Evolutionary conservation across 2,113 vertebrate genomes (phyloP), one percentile per base, ranked within the genome.

Genomic region (Otis tarda): DNA sequence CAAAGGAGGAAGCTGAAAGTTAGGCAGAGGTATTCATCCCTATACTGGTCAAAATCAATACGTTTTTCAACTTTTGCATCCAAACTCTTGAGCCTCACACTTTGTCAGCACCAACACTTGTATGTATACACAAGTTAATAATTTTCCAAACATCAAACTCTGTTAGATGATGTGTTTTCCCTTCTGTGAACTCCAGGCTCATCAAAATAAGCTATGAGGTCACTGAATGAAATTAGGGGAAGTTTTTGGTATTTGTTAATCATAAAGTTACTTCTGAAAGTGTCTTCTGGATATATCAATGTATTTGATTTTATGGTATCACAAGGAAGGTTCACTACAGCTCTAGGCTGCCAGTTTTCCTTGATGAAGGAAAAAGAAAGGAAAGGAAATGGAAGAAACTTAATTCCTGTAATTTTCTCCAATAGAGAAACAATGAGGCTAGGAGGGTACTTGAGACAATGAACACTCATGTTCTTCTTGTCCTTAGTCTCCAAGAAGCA

Each of bases 81-180:
- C 9, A 45, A 71, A 52, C 16, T 21, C 7, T n/a, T 75, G 33
- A 82, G 35, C 14, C 16, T 82, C 39, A 22, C 0, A 0, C 20
- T 83, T 24, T 60, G n/a, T 0, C 0, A 61, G 18, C 45, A 17
- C 28, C 50, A 73, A 52, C 52, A 52, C 11, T 11, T 20, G 21
- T 27, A n/a, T 3, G 17, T 41, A 41, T 41, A 41, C 17, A 69
- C 27, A 57, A 37, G 15, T 11, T 20, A 69, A 83, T 55, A 31
- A 52, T 45, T 86, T 93, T 41, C 27, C 49, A 83, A 96, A 85
- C n/a, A 52, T 4, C 47, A 53, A 30, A 70, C 30, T 31, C 52
- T 1, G 4, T 30, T 68, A 60, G 16, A 55, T 1, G 0, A 63
- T 5, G 5, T 45, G 18, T 39, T 53, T 57, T 64, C 15, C 39